Conservation (phyloP, 1,140 invertebrate species). For the Neodiprion lecontei region DNA sequence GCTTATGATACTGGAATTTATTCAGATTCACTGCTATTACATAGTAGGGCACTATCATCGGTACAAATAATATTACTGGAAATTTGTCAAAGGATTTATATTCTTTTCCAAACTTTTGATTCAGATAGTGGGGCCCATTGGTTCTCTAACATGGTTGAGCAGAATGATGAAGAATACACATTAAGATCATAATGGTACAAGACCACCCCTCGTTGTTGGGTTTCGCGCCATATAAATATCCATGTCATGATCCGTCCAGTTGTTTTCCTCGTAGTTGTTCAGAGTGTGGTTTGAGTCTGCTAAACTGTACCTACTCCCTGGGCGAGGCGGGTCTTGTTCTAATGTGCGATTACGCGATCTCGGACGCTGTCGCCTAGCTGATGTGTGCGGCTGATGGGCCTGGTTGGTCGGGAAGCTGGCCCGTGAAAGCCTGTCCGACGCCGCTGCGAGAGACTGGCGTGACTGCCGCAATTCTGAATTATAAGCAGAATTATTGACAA, state of each 20-base stretch:
- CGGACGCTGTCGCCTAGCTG: slow-evolving; percentile 70
- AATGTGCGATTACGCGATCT: slow-evolving; percentile 63
- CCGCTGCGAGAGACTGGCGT: slow-evolving; percentile 78
- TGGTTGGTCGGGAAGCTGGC: slow-evolving; percentile 66
- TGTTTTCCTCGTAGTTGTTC: slow-evolving; percentile 88
- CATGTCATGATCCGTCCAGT: slow-evolving; percentile 96
- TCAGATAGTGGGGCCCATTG: too few species aligned
- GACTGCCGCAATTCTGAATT: slow-evolving; percentile 80
- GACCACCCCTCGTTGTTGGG: slow-evolving; percentile 81
- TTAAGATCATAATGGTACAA: slow-evolving; percentile 77
- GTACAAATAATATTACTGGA: too few species aligned
- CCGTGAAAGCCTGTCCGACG: slow-evolving; percentile 79
- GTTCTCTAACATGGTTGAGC: not conserved
- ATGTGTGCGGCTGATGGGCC: slow-evolving; percentile 59
- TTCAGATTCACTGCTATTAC: too few species aligned
- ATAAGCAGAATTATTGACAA: slow-evolving; percentile 20
- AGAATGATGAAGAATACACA: slow-evolving; percentile 8
- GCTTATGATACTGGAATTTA: too few species aligned
- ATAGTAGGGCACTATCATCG: too few species aligned
- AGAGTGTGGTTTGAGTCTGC: slow-evolving; percentile 80
- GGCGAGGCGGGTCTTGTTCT: slow-evolving; percentile 61
- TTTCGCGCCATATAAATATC: slow-evolving; percentile 94
- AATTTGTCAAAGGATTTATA: too few species aligned
- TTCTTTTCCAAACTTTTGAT: too few species aligned
- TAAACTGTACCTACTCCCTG: slow-evolving; percentile 72